phyloP scores from a whole-genome alignment of 2,797 vertebrate species.

The Serranus cabrilla region DNA sequence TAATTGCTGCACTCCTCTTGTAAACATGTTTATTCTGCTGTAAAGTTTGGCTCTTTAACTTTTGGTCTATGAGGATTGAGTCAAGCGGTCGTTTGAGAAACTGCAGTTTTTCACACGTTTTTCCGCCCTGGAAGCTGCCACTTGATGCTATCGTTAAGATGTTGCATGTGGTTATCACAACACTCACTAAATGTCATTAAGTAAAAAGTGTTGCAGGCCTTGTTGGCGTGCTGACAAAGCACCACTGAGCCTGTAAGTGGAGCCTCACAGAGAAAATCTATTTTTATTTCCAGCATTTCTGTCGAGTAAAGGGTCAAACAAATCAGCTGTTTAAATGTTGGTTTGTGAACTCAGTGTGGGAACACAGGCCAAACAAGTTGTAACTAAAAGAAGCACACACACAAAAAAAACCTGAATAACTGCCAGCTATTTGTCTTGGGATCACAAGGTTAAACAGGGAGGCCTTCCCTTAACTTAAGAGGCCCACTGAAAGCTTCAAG shows the following conservation, averaged over 20 bases:
- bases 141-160: neutral
- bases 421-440: constrained; percentile 66
- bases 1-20: no score
- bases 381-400: constrained; percentile 6
- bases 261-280: neutral
- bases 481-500: constrained; percentile 63
- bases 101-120: no score
- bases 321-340: neutral
- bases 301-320: neutral
- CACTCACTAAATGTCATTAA: neutral
- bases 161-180: neutral
- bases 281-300: neutral
- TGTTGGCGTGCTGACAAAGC: neutral
- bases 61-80: no score
- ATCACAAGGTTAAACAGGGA: constrained; percentile 78
- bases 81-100: no score
- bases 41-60: no score
- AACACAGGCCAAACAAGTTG: constrained; percentile 22
- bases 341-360: constrained; percentile 22
- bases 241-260: neutral
- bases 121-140: no score
- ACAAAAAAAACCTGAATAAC: constrained; percentile 45
- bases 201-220: neutral
- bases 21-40: no score
- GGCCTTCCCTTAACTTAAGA: constrained; percentile 63